Conservation (phyloP, 2,797 vertebrate species). For the Passerculus sandwichensis region DNA sequence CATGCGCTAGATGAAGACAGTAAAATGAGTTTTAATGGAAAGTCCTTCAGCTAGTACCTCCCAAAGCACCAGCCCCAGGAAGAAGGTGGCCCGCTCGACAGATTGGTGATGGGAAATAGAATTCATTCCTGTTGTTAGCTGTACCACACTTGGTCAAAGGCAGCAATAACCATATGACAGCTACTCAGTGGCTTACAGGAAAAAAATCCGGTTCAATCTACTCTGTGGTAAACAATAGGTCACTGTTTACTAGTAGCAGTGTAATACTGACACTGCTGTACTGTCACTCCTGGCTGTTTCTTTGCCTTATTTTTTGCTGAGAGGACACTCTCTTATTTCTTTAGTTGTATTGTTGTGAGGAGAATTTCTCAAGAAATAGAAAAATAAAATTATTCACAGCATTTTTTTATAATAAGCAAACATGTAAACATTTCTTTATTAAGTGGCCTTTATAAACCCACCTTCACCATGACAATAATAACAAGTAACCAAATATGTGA, state of each 20-base stretch:
- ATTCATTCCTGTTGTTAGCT: background rate
- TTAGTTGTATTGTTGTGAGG: background rate
- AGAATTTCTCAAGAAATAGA: background rate
- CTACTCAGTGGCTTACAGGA: background rate
- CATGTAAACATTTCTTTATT: background rate
- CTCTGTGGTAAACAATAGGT: background rate
- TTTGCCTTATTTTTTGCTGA: background rate
- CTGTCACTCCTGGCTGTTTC: background rate
- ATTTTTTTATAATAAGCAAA: background rate
- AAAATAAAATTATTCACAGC: background rate
- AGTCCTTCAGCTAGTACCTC: constrained; percentile 50
- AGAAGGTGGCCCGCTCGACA: constrained; percentile 4
- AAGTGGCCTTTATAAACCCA: background rate
- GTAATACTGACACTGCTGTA: background rate
- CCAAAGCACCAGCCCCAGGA: constrained; percentile 21
- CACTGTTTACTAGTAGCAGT: background rate
- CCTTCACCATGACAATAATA: background rate
- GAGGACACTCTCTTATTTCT: background rate
- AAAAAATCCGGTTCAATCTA: background rate
- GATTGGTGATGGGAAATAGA: background rate
- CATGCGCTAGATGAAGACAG: background rate
- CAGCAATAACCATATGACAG: background rate
- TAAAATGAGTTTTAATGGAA: constrained; percentile 40
- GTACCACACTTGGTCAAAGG: background rate
- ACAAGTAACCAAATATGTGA: background rate